Conservation (phyloP, 2,797 vertebrate species). For the Neosilurus mollespiculum region DNA sequence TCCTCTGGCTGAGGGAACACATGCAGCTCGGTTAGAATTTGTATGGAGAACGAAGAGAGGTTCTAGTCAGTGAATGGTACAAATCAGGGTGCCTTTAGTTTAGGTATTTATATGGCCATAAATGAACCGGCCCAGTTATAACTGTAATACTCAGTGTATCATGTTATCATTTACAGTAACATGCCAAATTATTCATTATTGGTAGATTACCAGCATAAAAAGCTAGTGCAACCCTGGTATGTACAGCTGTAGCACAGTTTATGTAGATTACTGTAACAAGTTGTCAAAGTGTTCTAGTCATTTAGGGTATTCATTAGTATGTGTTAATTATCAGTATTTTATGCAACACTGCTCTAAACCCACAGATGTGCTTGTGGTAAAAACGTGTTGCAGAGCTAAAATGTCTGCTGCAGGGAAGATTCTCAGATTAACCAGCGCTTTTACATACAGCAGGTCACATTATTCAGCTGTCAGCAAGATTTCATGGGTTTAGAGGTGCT, state of each 20-base stretch:
- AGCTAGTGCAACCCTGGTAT: background rate
- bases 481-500: too few relatives aligned
- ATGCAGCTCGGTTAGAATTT: background rate
- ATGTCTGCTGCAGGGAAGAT: background rate
- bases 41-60: background rate
- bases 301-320: background rate
- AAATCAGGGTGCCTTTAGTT: background rate
- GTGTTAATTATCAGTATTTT: too few relatives aligned
- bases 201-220: background rate
- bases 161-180: background rate
- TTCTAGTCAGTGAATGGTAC: background rate
- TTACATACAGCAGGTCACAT: background rate
- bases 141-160: background rate
- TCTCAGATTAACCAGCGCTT: background rate
- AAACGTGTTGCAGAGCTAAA: background rate
- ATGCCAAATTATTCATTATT: background rate
- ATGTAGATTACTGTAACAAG: background rate
- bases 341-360: background rate
- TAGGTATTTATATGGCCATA: background rate
- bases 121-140: background rate
- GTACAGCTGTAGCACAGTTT: background rate
- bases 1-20: background rate
- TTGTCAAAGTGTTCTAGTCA: background rate
- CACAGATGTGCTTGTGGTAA: background rate
- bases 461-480: background rate